These are phyloP conservation scores for Stenopsyche tienmushanensis DNA, from an alignment of 1,140 invertebrate genomes.

Conservation along the genomic window DNA sequence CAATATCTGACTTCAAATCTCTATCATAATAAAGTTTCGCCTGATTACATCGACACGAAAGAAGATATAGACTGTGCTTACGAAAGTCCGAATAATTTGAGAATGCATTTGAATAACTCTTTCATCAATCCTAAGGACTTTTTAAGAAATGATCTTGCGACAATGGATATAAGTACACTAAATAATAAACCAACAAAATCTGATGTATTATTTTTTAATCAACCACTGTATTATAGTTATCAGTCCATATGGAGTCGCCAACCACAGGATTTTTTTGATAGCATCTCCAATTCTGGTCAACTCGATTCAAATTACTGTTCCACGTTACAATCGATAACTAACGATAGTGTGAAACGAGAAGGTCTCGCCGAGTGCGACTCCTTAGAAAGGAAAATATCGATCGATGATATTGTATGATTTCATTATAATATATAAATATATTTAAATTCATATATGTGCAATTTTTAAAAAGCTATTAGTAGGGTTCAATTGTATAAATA, in stretches of 20 bases:
- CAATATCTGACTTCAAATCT: conserved; percentile 33
- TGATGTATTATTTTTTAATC: conserved; percentile 37
- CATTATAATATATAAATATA: not conserved
- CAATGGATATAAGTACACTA: conserved; percentile 44
- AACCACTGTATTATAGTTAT: conserved; percentile 39
- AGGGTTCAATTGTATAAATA: not conserved
- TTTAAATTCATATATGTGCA: not conserved
- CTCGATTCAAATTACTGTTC: conserved; percentile 45
- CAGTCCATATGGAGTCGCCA: conserved; percentile 48
- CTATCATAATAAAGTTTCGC: conserved; percentile 21
- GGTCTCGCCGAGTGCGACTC: conserved; percentile 40
- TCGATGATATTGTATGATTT: conserved; percentile 28
- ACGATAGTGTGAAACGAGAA: conserved; percentile 37
- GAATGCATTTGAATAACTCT: conserved; percentile 45
- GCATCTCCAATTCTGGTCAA: conserved; percentile 46
- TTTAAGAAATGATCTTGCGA: conserved; percentile 45
- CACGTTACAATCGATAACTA: conserved; percentile 50
- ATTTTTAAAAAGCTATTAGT: not conserved
- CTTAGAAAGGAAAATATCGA: conserved; percentile 35
- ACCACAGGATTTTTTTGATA: conserved; percentile 53
- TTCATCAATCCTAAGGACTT: conserved; percentile 46
- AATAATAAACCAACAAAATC: conserved; percentile 42
- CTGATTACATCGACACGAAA: conserved; percentile 10
- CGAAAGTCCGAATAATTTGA: conserved; percentile 32
- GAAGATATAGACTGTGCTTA: conserved; percentile 34